Conservation (phyloP, 1,140 invertebrate species). For the Drosophila guanche region DNA sequence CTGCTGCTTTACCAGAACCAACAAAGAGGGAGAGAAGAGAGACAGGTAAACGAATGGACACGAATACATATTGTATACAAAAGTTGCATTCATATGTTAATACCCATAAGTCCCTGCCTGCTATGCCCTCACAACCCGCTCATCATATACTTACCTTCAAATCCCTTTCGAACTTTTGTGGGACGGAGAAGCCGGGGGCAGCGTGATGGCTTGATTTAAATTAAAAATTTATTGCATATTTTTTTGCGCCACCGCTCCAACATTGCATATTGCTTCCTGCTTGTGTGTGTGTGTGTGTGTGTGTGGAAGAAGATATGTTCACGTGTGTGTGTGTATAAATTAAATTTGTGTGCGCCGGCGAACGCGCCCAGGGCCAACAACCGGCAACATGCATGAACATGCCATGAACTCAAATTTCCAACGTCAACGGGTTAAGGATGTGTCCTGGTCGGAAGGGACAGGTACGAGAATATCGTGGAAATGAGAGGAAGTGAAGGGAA, state of each 20-base stretch:
- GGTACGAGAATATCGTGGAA: neutral
- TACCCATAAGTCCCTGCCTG: slow-evolving; percentile 27
- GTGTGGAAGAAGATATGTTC: slow-evolving; percentile 27
- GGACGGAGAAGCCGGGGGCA: neutral
- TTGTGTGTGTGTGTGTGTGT: slow-evolving; percentile 9
- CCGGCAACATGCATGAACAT: slow-evolving; percentile 63
- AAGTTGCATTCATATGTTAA: slow-evolving; percentile 69
- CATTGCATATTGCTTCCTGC: slow-evolving; percentile 48
- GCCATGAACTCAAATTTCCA: slow-evolving; percentile 77
- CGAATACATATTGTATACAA: slow-evolving; percentile 18
- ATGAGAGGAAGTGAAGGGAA: slow-evolving; percentile 16
- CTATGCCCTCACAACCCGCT: neutral
- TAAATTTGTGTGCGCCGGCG: slow-evolving; percentile 69
- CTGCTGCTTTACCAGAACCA: slow-evolving; percentile 18
- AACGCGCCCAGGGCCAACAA: slow-evolving; percentile 65
- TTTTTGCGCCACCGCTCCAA: slow-evolving; percentile 51
- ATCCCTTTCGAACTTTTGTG: slow-evolving; percentile 10
- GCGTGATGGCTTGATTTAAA: slow-evolving; percentile 75
- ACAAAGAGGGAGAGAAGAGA: slow-evolving; percentile 27
- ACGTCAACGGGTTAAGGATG: slow-evolving; percentile 70
- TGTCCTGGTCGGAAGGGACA: slow-evolving; percentile 20
- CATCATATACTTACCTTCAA: slow-evolving; percentile 14
- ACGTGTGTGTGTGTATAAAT: slow-evolving; percentile 59
- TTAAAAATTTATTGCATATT: slow-evolving; percentile 82
- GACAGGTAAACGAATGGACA: neutral